Base-by-base conservation (phyloP, 2,797 vertebrate species). In the Heteromormyrus szaboi region DNA sequence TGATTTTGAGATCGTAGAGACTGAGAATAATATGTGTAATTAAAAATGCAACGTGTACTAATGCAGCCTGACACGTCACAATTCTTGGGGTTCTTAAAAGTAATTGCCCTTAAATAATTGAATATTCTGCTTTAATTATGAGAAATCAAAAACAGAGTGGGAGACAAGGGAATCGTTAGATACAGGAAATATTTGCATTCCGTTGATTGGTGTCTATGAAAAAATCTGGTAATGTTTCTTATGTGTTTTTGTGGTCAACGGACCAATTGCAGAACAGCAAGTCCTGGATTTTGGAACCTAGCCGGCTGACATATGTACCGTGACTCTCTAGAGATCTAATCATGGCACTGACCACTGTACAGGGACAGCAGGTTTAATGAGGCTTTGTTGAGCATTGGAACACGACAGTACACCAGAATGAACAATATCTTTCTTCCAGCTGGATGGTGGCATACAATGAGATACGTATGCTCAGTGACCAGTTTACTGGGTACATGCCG, bases 41-140 rank as follows among this genome's bases (percentile, higher is more conserved):
- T 22, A 90, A 89, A 85, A 17, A 89, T 84, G 85, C 37, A 41
- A 33, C 79, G 87, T 87, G 44, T 89, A 44, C 29, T 8, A 90
- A 88, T 89, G 72, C 86, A 89, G 90, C 87, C 89, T 19, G 1
- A 48, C 85, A 87, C 54, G 54, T 62, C 37, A 83, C 9, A 59
- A 50, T 87, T 87, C 41, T 65, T 50, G 5, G 12, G 72, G 53
- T 37, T 65, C 37, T 14, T 41, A 19, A 12, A 72, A 89, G 88
- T 93, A 93, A 94, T 94, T 93, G 91, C 17, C 65, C 89, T 88
- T 91, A 90, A 93, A 92, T 37, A 53, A 91, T 90, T 91, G 91
- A 92, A 93, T 92, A 90, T 87, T 86, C 72, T 93, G 89, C 90
- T 90, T 93, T 91, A 92, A 93, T 93, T 92, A 93, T 89, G 79